These are phyloP conservation scores for Protobothrops flavoviridis DNA, from an alignment of 2,113 vertebrate species.

Conservation along the genomic window DNA sequence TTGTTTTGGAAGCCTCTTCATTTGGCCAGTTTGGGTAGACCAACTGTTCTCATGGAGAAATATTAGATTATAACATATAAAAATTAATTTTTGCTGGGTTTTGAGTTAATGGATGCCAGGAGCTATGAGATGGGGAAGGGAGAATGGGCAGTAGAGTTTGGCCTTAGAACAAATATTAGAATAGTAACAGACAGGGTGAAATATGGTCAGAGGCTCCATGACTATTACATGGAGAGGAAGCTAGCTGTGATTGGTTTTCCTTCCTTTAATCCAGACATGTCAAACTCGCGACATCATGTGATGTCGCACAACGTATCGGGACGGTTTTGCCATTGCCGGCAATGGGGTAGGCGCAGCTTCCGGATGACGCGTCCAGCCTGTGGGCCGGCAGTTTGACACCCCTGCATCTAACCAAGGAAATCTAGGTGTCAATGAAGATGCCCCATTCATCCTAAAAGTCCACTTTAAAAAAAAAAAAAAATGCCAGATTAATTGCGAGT, in stretches of 20 bases:
- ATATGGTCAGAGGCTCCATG: background rate
- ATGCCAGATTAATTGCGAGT: background rate
- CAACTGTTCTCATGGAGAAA: background rate
- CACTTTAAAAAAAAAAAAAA: background rate
- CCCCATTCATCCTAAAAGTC: background rate
- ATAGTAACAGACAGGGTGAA: background rate
- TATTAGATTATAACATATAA: background rate
- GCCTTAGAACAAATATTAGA: background rate
- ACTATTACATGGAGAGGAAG: background rate
- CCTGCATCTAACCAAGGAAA: background rate
- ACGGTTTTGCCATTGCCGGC: too few species aligned
- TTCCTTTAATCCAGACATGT: background rate
- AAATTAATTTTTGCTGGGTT: background rate
- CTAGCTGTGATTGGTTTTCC: background rate
- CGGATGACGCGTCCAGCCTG: too few species aligned
- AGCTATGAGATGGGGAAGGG: background rate
- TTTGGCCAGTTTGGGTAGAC: background rate
- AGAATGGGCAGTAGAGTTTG: background rate
- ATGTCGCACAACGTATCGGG: too few species aligned
- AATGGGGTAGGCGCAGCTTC: too few species aligned
- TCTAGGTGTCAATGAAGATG: background rate
- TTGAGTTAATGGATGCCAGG: background rate
- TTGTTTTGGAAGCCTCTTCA: background rate
- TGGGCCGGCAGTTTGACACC: too few species aligned
- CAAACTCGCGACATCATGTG: too few species aligned